These are phyloP conservation scores for Thalassophryne amazonica DNA, from an alignment of 2,797 vertebrate species.

Conservation along the genomic window DNA sequence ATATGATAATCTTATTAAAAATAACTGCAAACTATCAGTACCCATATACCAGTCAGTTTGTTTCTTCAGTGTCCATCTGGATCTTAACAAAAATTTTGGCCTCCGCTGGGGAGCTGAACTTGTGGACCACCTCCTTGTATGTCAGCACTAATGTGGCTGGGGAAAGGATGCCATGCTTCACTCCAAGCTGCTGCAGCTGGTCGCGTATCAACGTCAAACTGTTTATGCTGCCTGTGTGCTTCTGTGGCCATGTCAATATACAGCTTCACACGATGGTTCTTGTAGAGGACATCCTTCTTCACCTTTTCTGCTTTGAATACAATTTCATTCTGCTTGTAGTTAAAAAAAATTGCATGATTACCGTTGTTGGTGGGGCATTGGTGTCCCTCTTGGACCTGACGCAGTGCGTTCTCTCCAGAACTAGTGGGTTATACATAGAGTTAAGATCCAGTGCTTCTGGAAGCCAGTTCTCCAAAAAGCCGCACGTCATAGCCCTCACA, in stretches of 20 bases:
- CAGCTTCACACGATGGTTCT: not conserved
- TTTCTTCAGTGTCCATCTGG: too few species aligned
- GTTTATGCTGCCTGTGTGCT: not conserved
- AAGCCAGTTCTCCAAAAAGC: not conserved
- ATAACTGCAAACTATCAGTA: too few species aligned
- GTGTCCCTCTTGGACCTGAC: not conserved
- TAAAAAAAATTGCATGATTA: not conserved
- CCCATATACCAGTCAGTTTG: too few species aligned
- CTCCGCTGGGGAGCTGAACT: too few species aligned
- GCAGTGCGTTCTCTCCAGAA: too few species aligned
- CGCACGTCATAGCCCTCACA: too few species aligned
- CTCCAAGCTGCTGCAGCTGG: not conserved
- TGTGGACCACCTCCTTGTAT: not conserved
- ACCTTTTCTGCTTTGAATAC: not conserved
- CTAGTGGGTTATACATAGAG: too few species aligned
- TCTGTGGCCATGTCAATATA: not conserved
- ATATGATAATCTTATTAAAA: too few species aligned
- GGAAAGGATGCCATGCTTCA: not conserved
- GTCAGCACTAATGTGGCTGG: not conserved
- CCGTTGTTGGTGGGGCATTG: not conserved
- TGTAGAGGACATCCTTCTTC: not conserved
- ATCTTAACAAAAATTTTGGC: too few species aligned
- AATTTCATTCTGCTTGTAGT: not conserved
- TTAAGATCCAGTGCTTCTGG: not conserved
- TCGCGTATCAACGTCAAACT: not conserved